Conservation (phyloP, 2,888 invertebrate species). For the Cerceris ruficornis region DNA sequence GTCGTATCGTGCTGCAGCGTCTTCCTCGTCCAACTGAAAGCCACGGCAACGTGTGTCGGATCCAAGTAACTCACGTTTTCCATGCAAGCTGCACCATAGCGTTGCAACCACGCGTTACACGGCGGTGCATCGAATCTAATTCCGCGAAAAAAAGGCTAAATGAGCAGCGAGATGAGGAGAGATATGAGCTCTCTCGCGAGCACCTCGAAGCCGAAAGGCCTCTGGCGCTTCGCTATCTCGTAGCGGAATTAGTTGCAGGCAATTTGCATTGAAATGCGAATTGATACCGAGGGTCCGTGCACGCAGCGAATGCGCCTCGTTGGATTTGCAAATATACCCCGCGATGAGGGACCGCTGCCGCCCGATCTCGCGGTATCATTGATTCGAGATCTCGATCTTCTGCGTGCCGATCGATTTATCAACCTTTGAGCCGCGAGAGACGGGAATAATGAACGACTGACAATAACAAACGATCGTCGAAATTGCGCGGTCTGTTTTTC, state of each 20-base stretch:
- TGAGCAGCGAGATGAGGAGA: constrained; percentile 27
- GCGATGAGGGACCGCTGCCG: constrained; percentile 36
- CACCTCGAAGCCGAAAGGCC: constrained; percentile 35
- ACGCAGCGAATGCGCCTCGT: constrained; percentile 39
- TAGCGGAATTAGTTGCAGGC: constrained; percentile 51
- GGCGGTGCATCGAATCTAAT: constrained; percentile 41
- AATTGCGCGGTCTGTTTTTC: constrained; percentile 23
- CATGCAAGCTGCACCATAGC: neutral
- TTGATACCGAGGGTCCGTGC: constrained; percentile 58
- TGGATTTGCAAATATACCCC: constrained; percentile 37
- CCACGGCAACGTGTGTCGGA: neutral
- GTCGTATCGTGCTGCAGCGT: neutral
- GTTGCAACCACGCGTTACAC: constrained; percentile 12
- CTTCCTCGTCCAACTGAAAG: neutral
- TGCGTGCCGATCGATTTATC: constrained; percentile 47
- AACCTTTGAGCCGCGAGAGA: constrained; percentile 22
- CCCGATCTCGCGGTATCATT: constrained; percentile 27
- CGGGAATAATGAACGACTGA: constrained; percentile 21
- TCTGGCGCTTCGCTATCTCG: constrained; percentile 25
- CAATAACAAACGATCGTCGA: constrained; percentile 54
- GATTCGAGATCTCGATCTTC: constrained; percentile 49
- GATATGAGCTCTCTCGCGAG: constrained; percentile 6
- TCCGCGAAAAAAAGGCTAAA: constrained; percentile 36
- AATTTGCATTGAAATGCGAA: constrained; percentile 73
- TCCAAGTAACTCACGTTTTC: constrained; percentile 2